These are phyloP conservation scores for Cyclina sinensis DNA, from an alignment of 1,140 invertebrate genomes.

Conservation along the genomic window DNA sequence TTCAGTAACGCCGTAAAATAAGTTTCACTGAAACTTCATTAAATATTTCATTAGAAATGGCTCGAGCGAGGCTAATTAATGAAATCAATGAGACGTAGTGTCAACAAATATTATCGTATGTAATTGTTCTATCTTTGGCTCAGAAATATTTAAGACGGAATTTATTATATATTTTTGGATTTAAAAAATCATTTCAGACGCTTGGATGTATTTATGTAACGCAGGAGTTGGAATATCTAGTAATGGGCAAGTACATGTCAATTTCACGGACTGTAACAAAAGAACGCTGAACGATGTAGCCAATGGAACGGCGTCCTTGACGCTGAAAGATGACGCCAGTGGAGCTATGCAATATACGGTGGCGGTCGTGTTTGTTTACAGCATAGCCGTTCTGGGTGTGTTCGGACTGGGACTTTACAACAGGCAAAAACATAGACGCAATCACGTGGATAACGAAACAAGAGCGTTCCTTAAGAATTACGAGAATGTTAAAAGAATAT, in stretches of 20 bases:
- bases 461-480: slow-evolving; percentile 55
- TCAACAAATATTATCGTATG: background rate
- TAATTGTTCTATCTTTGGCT: background rate
- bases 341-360: slow-evolving; percentile 62
- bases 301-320: background rate
- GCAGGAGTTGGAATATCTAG: slow-evolving; percentile 19
- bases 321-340: slow-evolving; percentile 19
- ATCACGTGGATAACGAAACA: slow-evolving; percentile 38
- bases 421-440: background rate
- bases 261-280: slow-evolving; percentile 47
- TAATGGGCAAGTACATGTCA: slow-evolving; percentile 31
- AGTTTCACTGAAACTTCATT: slow-evolving; percentile 18
- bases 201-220: slow-evolving; percentile 44
- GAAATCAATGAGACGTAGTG: background rate
- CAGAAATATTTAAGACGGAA: too few species aligned
- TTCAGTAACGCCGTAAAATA: background rate
- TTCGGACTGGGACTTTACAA: slow-evolving; percentile 40
- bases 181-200: background rate
- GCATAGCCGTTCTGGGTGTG: slow-evolving; percentile 52
- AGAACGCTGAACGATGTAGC: background rate
- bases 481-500: slow-evolving; percentile 39
- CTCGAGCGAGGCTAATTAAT: background rate
- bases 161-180: background rate
- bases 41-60: slow-evolving; percentile 29
- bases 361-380: slow-evolving; percentile 54